Evolutionary conservation across 2,888 invertebrate species (phyloP), one percentile per base, ranked within the genome.

Genomic region (Limenitis camilla): DNA sequence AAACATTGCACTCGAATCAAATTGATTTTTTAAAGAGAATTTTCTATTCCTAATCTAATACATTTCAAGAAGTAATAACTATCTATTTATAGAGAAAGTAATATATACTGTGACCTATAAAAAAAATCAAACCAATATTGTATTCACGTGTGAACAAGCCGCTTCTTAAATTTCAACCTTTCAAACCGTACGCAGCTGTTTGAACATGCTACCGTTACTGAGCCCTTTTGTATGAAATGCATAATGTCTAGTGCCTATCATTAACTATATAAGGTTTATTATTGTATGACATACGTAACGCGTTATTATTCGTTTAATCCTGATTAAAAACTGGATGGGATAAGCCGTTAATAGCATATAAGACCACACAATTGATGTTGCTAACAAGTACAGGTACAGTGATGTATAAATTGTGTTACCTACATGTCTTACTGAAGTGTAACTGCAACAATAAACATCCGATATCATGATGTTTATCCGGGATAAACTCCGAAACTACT

Each of bases 261-360:
- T 0, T 40, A 35, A 44, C 0, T 0, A 0, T 2, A 38, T 40
- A 47, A 30, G 40, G 47, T 31, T 28, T 27, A 19, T 29, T 11
- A 10, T 0, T 8, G 4, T 33, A n/a, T 38, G 9, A 40, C 32
- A 41, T 28, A 55, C 53, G 45, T 38, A 35, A 45, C 43, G 53
- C 49, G 46, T 55, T 40, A 44, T 19, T 52, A 36, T 55, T 57
- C 51, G 52, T 31, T 43, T 49, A 51, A 52, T 57, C 55, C 55
- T 11, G 43, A 45, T 51, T 50, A 49, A 57, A 56, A 57, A 55
- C 53, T 47, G 53, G 57, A 52, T 52, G 40, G 55, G 57, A 52
- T 55, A 44, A 54, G 45, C 54, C 45, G 54, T 57, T 57, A 50
- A 53, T 52, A 49, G 38, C 49, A 42, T 54, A 52, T 57, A 36